Evolutionary conservation across 2,113 vertebrate species (phyloP), one percentile per base, ranked within the genome.

Genomic region (Pseudopipra pipra): DNA sequence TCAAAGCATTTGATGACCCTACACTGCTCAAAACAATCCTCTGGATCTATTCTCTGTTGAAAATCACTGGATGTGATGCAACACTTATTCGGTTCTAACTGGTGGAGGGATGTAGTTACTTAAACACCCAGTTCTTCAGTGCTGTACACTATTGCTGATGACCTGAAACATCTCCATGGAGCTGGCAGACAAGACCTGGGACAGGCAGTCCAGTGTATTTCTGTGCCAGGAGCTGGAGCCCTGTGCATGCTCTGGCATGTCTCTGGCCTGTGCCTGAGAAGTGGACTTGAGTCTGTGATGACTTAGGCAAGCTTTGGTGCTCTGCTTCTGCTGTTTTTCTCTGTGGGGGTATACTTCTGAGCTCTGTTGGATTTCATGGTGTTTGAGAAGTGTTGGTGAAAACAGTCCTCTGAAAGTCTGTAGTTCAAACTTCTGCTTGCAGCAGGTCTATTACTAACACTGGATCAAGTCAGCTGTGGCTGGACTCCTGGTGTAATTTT

Each of bases 291-390:
- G 52, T 3, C 18, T 6, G 41, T 67, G 35, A 41, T 7, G 28
- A 15, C 33, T 56, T 58, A 35, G 1, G 3, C 43, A 68, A 58
- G 22, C 22, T 87, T 46, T 56, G 18, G 24, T 35, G 25, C 47
- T 63, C 54, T 52, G 46, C 70, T 55, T 20, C 65, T 62, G 66
- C 54, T 28, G 4, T 61, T 56, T 61, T 67, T 5, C 47, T 67
- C 20, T 0, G 0, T 43, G 31, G 37, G 37, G 20, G 37, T 3
- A 2, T 55, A 5, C 3, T 66, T 81, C n/a, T 65, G 56, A 1
- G 5, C 44, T 63, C 18, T 47, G 16, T 39, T 71, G 56, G n/a
- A 21, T 65, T 66, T 86, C 33, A 10, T 20, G 23, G 27, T 27
- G 14, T 55, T 61, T 5, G 5, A 56, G 8, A 62, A 56, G 21